These are phyloP conservation scores for Rhopalosiphum nymphaeae DNA, from an alignment of 2,888 invertebrate species.

Conservation along the genomic window DNA sequence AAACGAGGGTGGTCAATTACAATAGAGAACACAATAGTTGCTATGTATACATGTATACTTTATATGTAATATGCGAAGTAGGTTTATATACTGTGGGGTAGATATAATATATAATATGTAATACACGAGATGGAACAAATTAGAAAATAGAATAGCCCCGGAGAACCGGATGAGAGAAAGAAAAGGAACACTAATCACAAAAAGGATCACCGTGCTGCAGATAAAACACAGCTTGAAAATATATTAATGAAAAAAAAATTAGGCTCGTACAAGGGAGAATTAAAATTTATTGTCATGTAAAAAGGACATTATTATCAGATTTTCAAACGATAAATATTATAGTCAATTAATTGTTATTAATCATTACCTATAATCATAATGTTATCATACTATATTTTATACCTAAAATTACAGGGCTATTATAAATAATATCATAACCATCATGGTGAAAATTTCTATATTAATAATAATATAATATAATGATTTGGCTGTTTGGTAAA, in stretches of 20 bases:
- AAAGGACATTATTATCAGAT: not conserved
- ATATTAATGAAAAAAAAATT: not conserved
- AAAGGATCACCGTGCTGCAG: not conserved
- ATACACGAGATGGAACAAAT: not conserved
- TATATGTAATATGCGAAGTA: not conserved
- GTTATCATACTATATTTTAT: not conserved
- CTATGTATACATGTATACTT: not conserved
- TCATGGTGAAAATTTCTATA: not conserved
- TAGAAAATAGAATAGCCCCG: constrained; percentile 13
- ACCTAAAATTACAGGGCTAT: not conserved
- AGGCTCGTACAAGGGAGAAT: not conserved
- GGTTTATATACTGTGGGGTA: not conserved
- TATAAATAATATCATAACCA: not conserved
- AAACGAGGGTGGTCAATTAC: not conserved
- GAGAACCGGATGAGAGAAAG: not conserved
- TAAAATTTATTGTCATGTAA: not conserved
- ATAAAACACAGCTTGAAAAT: not conserved
- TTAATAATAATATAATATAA: not conserved
- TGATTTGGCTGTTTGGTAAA: not conserved
- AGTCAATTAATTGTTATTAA: not conserved
- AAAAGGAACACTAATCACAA: constrained; percentile 29
- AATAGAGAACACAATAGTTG: not conserved
- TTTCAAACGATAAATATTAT: not conserved
- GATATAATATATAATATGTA: not conserved
- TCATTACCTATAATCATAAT: not conserved